Percentiles rank a stretch among this genome's conserved stretches.
Evolutionary conservation across 2,113 vertebrate species (phyloP).

Genomic region (sheep (Ovis aries)): ARS-UI_Ramb_v3.0 NC_056065.1:10775001-10775500

Average conservation of each 20-base stretch:
- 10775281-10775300: background rate
- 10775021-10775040: background rate
- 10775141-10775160: background rate
- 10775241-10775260: background rate
- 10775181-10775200: background rate
- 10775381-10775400: background rate
- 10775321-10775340: background rate
- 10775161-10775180: background rate
- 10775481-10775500: background rate
- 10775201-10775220: background rate
- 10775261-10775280: background rate
- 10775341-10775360: background rate
- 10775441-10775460: background rate
- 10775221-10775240: background rate
- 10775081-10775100: background rate
- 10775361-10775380: background rate
- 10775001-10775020: background rate
- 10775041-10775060: background rate
- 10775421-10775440: background rate
- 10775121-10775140: background rate
- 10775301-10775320: background rate
- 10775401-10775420: background rate
- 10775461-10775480: background rate
- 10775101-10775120: background rate
- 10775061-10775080: background rate